A percentile compares a stretch with the other conserved stretches of the same genome.
phyloP scores from a whole-genome alignment of 2,113 vertebrate species.

The Proterorhinus semilunaris region DNA sequence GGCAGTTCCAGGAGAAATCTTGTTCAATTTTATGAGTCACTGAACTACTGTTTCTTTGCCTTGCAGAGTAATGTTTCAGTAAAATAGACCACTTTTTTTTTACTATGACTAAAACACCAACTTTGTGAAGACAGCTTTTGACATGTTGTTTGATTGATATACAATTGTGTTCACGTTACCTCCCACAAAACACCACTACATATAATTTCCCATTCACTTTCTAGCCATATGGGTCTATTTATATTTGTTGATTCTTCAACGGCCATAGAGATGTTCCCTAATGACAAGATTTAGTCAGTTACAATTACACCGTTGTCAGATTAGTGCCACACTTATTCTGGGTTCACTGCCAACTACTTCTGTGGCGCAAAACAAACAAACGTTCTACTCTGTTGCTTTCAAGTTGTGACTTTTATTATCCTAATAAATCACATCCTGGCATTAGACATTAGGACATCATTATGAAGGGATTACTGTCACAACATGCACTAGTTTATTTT shows the following conservation, averaged over 20 bases:
- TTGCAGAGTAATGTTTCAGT: too few species aligned
- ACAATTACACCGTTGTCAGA: slow-evolving; percentile 7
- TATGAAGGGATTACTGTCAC: slow-evolving; percentile 21
- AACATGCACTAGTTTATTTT: slow-evolving; percentile 7
- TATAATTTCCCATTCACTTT: not conserved
- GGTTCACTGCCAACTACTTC: slow-evolving; percentile 6
- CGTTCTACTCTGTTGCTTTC: not conserved
- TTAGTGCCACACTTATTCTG: slow-evolving; percentile 7
- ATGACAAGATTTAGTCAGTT: slow-evolving; percentile 17
- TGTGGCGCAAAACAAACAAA: not conserved
- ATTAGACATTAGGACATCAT: slow-evolving; percentile 20
- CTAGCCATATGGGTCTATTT: not conserved
- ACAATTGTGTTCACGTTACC: too few species aligned
- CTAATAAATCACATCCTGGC: slow-evolving; percentile 15
- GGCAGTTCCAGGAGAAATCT: too few species aligned
- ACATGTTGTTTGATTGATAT: too few species aligned
- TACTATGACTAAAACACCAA: too few species aligned
- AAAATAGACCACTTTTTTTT: too few species aligned
- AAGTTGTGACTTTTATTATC: not conserved
- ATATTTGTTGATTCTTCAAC: not conserved
- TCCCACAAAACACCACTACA: not conserved
- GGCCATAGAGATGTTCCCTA: not conserved
- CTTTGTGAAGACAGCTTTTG: too few species aligned
- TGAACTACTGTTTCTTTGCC: too few species aligned
- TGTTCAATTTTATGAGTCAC: too few species aligned